Conservation (phyloP, 2,113 vertebrate genomes). For the Lathamus discolor region DNA sequence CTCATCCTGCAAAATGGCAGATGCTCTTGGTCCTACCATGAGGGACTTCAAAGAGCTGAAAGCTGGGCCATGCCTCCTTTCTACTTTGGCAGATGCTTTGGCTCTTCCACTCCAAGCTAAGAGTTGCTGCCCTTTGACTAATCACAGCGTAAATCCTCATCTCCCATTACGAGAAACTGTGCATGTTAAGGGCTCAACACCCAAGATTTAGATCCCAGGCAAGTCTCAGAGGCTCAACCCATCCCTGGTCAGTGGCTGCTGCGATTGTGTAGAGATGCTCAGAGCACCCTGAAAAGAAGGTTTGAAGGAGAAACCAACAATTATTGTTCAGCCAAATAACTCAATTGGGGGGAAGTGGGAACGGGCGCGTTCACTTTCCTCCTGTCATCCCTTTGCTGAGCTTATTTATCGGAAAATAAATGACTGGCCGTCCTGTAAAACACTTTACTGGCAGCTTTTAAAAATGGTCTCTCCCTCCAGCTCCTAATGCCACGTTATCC, state of each 20-base stretch:
- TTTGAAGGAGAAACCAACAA: background rate
- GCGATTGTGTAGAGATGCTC: background rate
- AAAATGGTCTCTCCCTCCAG: constrained; percentile 23
- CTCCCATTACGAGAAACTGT: background rate
- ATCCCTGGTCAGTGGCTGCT: accelerated
- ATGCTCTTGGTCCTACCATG: background rate
- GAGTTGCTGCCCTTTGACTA: background rate
- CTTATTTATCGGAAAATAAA: constrained; percentile 33
- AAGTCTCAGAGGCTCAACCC: background rate
- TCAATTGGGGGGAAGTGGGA: background rate
- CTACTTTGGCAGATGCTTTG: background rate
- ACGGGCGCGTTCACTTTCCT: background rate
- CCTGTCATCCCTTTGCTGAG: background rate
- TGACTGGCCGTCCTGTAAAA: background rate
- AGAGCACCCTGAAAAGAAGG: background rate
- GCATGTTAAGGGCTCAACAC: accelerated
- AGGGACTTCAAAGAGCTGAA: background rate
- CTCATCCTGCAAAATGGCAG: background rate
- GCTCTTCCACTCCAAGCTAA: background rate
- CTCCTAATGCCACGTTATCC: background rate
- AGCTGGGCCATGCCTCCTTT: background rate
- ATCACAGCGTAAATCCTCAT: background rate
- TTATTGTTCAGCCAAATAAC: constrained; percentile 5
- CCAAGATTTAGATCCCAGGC: background rate
- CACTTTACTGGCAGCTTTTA: constrained; percentile 50